These are phyloP conservation scores for Agonum fuliginosum DNA, from an alignment of 2,888 invertebrate species.

Conservation along the genomic window DNA sequence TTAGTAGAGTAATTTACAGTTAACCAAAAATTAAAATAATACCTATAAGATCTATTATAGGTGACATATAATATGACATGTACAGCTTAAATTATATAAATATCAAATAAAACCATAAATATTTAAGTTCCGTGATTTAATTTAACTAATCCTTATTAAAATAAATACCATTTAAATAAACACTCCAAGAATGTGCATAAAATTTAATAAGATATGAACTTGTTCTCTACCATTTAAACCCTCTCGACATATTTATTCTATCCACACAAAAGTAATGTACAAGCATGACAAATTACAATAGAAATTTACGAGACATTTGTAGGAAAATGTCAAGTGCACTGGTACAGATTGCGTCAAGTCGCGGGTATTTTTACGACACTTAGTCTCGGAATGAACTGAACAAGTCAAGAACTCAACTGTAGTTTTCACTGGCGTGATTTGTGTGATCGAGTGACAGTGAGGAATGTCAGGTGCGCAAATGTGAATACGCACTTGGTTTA, in stretches of 20 bases:
- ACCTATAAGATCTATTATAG: no score
- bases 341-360: slow-evolving; percentile 22
- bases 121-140: no score
- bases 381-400: slow-evolving; percentile 22
- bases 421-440: slow-evolving; percentile 5
- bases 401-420: neutral
- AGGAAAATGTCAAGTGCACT: slow-evolving; percentile 47
- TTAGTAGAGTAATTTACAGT: no score
- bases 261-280: neutral
- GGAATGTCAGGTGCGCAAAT: slow-evolving; percentile 43
- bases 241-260: neutral
- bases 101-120: no score
- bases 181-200: neutral
- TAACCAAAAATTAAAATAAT: no score
- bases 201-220: neutral
- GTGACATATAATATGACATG: no score
- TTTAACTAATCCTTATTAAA: no score
- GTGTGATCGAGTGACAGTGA: slow-evolving; percentile 22
- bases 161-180: no score
- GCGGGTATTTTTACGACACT: slow-evolving; percentile 13
- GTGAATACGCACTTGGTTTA: slow-evolving; percentile 28
- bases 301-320: slow-evolving; percentile 32
- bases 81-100: no score
- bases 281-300: neutral
- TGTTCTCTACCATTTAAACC: neutral